Conservation (phyloP, 2,888 invertebrate genomes). For the Microchrysa polita region DNA sequence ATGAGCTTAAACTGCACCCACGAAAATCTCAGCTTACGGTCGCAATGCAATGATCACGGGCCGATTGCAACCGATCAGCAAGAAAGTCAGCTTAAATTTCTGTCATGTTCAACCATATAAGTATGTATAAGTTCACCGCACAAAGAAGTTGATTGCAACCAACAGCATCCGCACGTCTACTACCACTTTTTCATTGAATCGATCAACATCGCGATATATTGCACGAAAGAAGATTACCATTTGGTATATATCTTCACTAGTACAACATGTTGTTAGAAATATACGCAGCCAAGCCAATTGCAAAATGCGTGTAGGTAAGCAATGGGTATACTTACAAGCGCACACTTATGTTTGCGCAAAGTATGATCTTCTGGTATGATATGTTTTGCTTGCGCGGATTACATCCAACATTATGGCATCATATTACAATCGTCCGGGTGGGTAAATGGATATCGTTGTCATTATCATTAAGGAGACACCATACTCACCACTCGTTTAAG, state of each 20-base stretch:
- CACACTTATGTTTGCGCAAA: neutral
- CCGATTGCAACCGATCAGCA: slow-evolving; percentile 16
- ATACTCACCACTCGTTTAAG: slow-evolving; percentile 43
- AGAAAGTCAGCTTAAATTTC: slow-evolving; percentile 43
- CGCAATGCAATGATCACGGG: neutral
- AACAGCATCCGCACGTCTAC: neutral
- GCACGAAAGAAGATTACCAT: neutral
- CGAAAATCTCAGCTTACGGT: no score
- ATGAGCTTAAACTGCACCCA: slow-evolving; percentile 36
- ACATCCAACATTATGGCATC: slow-evolving; percentile 31
- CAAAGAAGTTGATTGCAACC: slow-evolving; percentile 37
- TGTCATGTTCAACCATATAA: slow-evolving; percentile 22
- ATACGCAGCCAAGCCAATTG: neutral
- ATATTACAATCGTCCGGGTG: slow-evolving; percentile 33
- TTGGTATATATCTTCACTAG: neutral
- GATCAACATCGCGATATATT: neutral
- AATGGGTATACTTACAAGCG: no score
- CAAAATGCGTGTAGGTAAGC: no score
- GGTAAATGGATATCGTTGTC: slow-evolving; percentile 43
- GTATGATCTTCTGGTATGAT: neutral
- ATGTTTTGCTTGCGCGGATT: neutral
- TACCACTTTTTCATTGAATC: slow-evolving; percentile 10
- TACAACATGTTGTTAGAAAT: neutral
- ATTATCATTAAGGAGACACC: slow-evolving; percentile 41
- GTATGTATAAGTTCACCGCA: slow-evolving; percentile 38